Evolutionary conservation across 1,140 invertebrate genomes (phyloP).

Genomic region (Tribolium madens): DNA sequence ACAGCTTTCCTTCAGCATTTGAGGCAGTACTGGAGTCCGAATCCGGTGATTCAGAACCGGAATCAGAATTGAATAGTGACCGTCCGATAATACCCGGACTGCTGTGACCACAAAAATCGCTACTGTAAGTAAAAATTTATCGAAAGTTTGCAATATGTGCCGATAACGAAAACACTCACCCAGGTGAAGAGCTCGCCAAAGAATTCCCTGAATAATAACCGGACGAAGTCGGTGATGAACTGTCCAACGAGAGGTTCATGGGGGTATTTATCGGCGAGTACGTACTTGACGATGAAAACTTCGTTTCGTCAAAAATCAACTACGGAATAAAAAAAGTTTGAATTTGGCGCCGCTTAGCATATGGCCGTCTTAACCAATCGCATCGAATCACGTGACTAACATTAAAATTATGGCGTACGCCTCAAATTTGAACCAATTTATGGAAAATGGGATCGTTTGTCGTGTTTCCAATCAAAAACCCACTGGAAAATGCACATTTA

Average conservation of each 20-base stretch:
- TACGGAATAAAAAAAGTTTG: constrained; percentile 21
- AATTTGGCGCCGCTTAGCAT: background rate
- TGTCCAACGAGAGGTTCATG: constrained; percentile 55
- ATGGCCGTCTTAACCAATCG: too few relatives aligned
- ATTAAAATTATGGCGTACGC: background rate
- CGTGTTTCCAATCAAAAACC: background rate
- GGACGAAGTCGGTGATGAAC: constrained; percentile 51
- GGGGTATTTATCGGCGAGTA: constrained; percentile 44
- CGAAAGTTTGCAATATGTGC: background rate
- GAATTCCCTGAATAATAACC: constrained; percentile 43
- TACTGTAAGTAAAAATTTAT: background rate
- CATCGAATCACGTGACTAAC: background rate
- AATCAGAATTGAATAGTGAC: constrained; percentile 65
- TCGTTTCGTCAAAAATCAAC: constrained; percentile 58
- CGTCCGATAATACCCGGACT: constrained; percentile 69
- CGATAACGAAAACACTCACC: constrained; percentile 54
- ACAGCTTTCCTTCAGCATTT: constrained; percentile 71
- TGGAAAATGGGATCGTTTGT: background rate
- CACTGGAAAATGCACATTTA: constrained; percentile 47
- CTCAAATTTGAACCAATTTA: background rate
- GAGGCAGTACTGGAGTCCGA: constrained; percentile 75
- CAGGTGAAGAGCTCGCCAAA: constrained; percentile 59
- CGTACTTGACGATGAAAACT: constrained; percentile 42
- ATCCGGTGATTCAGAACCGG: constrained; percentile 73
- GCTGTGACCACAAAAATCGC: constrained; percentile 68